A percentile compares a stretch with the other conserved stretches of the same genome.
Evolutionary conservation across 2,888 invertebrate genomes (phyloP).

Genomic region (Ophion costatus): DNA sequence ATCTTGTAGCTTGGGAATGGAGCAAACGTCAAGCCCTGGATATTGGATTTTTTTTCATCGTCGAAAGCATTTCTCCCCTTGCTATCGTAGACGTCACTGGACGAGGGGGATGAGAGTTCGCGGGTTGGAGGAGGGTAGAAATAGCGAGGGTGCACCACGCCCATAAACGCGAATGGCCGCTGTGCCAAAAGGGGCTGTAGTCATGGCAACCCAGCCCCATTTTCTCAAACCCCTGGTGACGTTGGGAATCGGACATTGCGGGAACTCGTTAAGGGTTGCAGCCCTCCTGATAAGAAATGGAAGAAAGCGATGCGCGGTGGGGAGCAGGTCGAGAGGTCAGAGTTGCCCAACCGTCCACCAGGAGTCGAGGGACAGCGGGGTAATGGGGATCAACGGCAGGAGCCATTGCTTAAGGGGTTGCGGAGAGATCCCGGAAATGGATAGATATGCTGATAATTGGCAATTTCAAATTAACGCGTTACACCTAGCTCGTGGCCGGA

Average conservation of each 20-base stretch:
- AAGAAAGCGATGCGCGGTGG: slow-evolving; percentile 12
- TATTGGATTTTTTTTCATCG: slow-evolving; percentile 57
- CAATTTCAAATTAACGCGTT: no score
- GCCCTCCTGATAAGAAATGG: slow-evolving; percentile 48
- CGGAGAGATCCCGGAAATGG: no score
- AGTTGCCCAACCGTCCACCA: background rate
- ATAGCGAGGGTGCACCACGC: slow-evolving; percentile 68
- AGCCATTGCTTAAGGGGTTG: background rate
- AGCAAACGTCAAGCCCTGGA: slow-evolving; percentile 40
- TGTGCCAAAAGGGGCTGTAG: slow-evolving; percentile 63
- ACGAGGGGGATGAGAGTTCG: slow-evolving; percentile 46
- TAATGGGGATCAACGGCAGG: slow-evolving; percentile 28
- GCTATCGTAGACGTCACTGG: background rate
- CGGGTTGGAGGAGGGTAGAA: slow-evolving; percentile 60
- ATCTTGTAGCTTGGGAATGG: slow-evolving; percentile 53
- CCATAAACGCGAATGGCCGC: slow-evolving; percentile 76
- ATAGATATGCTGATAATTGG: no score
- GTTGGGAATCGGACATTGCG: slow-evolving; percentile 41
- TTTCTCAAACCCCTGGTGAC: slow-evolving; percentile 19
- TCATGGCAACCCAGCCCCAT: slow-evolving; percentile 58
- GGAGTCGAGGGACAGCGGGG: background rate
- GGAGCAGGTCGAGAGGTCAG: slow-evolving; percentile 53
- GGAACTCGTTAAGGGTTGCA: slow-evolving; percentile 57
- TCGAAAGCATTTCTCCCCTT: slow-evolving; percentile 11
- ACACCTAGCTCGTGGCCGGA: no score